A percentile compares a stretch with the other conserved stretches of the same genome.
Evolutionary conservation across 2,888 invertebrate species (phyloP).

Genomic region (Drosophila colorata): DNA sequence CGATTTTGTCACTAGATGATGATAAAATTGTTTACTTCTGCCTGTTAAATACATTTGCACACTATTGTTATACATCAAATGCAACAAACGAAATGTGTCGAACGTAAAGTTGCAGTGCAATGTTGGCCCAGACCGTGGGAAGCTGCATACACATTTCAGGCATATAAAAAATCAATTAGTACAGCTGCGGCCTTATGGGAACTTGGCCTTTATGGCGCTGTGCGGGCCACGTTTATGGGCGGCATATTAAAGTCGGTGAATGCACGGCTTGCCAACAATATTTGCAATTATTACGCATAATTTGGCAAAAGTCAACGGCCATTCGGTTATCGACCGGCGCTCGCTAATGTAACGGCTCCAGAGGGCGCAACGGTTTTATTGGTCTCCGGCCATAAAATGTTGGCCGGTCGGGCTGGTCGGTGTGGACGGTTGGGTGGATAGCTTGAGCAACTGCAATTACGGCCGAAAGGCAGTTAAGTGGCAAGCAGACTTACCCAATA

Average conservation of each 20-base stretch:
- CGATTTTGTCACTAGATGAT: too few relatives aligned
- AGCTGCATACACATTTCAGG: conserved; percentile 2
- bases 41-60: too few relatives aligned
- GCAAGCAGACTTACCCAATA: conserved; percentile 86
- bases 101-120: conserved; percentile 20
- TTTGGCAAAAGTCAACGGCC: conserved; percentile 50
- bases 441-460: conserved; percentile 9
- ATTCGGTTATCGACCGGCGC: conserved; percentile 15
- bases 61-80: too few relatives aligned
- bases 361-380: conserved; percentile 16
- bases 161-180: conserved; percentile 69
- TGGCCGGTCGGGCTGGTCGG: not conserved
- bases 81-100: conserved; percentile 16
- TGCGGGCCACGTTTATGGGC: conserved; percentile 21
- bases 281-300: conserved; percentile 75
- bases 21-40: too few relatives aligned
- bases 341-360: conserved; percentile 46
- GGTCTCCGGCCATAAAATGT: conserved; percentile 11
- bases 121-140: too few relatives aligned
- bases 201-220: not conserved
- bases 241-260: conserved; percentile 34
- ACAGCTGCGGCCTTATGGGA: conserved; percentile 1
- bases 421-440: not conserved
- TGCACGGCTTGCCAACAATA: conserved; percentile 28
- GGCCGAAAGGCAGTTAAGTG: not conserved